Base-by-base conservation (phyloP, 92 coral and sea anemone species). In the Epizoanthus stellaris region DNA sequence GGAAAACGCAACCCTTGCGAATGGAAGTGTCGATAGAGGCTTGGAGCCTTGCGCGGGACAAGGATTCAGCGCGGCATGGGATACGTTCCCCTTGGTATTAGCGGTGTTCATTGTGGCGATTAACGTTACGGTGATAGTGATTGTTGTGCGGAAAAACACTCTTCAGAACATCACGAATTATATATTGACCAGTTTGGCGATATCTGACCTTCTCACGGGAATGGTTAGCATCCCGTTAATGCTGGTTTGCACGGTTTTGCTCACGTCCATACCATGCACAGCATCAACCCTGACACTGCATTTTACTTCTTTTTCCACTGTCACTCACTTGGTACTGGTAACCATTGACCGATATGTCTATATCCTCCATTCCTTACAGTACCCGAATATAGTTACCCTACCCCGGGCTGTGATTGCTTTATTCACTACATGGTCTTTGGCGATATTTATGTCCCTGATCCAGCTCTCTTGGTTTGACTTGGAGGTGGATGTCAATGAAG, bases 241-340 rank as follows among this genome's bases (percentile, higher is more conserved):
- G 36, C 80, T 88, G 2, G 58, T 63, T 0, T 88, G 91, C 45
- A 88, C 77, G 39, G 80, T 77, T 3, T 20, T 82, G 0, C 56
- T 79, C 7, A 82, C 40, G 12, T 14, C 77, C 6, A 17, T 80
- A 43, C 14, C 66, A 11, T 88, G 91, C 84, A 30, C 77, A 15
- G 59, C 76, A 16, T 88, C 91, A 6, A 83, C 69, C 66, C 87
- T 68, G 42, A 58, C 84, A 58, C 30, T 82, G 63, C 54, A 77
- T 39, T 75, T 88, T 70, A 88, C 91, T 0, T 82, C 91, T 0
- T 82, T 88, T 52, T 88, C 91, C 0, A 88, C 91, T 5, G 87
- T 82, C n/a, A 87, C 82, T 17, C 91, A 88, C 53, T 61, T 88
- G 25, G 5, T 88, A 45, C 80, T 87, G 25, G 91, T 82, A 7